phyloP scores from a whole-genome alignment of 2,113 vertebrate species.

The Opisthocomus hoazin region DNA sequence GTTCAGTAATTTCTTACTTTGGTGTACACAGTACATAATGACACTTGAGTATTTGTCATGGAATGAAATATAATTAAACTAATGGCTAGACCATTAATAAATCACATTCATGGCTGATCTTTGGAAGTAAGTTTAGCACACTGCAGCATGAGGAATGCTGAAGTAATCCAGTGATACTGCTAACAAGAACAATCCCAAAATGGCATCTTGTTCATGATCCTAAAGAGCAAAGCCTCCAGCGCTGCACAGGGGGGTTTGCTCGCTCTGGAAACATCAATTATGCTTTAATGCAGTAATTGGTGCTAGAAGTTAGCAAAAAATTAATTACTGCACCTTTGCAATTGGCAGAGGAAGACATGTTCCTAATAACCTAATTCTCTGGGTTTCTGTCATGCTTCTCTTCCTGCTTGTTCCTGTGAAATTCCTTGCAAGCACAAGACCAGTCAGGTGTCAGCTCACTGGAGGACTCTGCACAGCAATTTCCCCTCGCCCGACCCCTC shows the following conservation, averaged over 20 bases:
- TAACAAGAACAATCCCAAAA: neutral
- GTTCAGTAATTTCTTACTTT: neutral
- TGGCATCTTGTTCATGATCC: neutral
- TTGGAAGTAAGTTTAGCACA: neutral
- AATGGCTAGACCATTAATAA: neutral
- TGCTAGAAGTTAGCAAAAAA: neutral
- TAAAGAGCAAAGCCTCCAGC: neutral
- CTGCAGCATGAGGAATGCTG: neutral
- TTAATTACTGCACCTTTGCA: neutral
- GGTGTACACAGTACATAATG: neutral
- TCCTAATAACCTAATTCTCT: neutral
- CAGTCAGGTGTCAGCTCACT: neutral
- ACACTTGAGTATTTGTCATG: neutral
- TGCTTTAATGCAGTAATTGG: neutral
- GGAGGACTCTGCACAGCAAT: neutral
- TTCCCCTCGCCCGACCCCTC: neutral
- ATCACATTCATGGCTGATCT: neutral
- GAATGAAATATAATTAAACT: neutral
- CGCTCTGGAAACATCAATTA: neutral
- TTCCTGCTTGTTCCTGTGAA: neutral
- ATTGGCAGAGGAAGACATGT: neutral
- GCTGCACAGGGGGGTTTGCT: neutral
- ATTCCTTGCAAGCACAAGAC: neutral
- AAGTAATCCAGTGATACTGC: neutral
- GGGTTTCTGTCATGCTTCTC: neutral